Evolutionary conservation across 2,797 vertebrate genomes (phyloP).

Genomic region (Spondyliosoma cantharus): DNA sequence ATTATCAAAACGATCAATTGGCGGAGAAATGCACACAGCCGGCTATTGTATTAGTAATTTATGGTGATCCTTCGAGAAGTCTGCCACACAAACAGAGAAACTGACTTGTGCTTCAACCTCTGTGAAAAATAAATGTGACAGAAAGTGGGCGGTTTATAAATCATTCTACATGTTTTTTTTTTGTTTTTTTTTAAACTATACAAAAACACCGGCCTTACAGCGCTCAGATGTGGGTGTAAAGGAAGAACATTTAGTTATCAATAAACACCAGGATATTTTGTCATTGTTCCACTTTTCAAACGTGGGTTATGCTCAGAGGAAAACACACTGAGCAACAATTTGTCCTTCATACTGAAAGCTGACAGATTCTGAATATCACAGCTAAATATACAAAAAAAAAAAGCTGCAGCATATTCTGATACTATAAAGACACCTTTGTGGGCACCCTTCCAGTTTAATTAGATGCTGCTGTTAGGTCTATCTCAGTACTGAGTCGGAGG

Average conservation of each 20-base stretch:
- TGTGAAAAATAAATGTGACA: conserved; percentile 62
- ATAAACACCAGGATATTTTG: conserved; percentile 54
- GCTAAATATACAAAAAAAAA: conserved; percentile 31
- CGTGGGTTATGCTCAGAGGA: conserved; percentile 31
- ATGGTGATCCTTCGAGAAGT: conserved; percentile 23
- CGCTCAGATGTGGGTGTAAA: conserved; percentile 64
- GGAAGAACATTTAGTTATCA: conserved; percentile 62
- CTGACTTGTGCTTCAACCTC: conserved; percentile 46
- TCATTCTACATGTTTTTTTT: conserved; percentile 42
- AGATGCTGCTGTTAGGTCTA: conserved; percentile 48
- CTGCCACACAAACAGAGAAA: conserved; percentile 24
- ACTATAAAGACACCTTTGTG: conserved; percentile 49
- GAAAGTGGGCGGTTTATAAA: conserved; percentile 71
- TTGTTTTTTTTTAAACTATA: conserved; percentile 24
- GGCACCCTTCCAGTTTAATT: conserved; percentile 64
- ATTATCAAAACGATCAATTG: too few relatives aligned
- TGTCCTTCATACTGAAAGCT: conserved; percentile 23
- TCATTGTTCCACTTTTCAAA: conserved; percentile 47
- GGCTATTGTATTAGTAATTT: conserved; percentile 21
- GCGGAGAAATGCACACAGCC: too few relatives aligned
- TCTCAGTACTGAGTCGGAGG: conserved; percentile 38
- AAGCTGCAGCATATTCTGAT: neutral
- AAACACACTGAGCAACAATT: conserved; percentile 34
- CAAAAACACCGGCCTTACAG: conserved; percentile 51
- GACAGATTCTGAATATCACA: conserved; percentile 45